Evolutionary conservation across 1,140 invertebrate genomes (phyloP).

Genomic region (Zaprionus ghesquierei): DNA sequence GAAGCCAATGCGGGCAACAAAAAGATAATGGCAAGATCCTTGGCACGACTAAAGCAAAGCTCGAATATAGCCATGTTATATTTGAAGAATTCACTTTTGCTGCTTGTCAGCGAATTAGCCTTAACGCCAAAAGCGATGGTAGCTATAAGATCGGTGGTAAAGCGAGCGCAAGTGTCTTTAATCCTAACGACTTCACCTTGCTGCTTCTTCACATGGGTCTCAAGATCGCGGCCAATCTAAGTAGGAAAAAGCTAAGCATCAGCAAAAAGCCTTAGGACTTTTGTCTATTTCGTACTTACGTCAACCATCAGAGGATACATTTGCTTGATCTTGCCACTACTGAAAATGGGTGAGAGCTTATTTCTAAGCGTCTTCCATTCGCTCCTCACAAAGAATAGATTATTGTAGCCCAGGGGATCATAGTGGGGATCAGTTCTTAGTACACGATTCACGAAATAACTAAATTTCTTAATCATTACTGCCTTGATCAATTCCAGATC

Average conservation of each 20-base stretch:
- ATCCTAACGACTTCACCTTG: slow-evolving; percentile 25
- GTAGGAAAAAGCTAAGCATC: background rate
- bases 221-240: slow-evolving; percentile 60
- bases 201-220: slow-evolving; percentile 14
- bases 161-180: slow-evolving; percentile 83
- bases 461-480: slow-evolving; percentile 84
- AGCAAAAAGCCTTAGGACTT: background rate
- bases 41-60: slow-evolving; percentile 83
- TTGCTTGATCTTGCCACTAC: slow-evolving; percentile 84
- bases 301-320: slow-evolving; percentile 84
- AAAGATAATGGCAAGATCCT: slow-evolving; percentile 83
- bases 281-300: slow-evolving; percentile 13
- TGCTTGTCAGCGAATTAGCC: slow-evolving; percentile 83
- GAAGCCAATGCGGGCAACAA: slow-evolving; percentile 61
- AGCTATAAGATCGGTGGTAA: slow-evolving; percentile 85
- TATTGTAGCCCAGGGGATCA: slow-evolving; percentile 59
- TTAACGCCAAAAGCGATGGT: slow-evolving; percentile 85
- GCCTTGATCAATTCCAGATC: slow-evolving; percentile 84
- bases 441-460: slow-evolving; percentile 60
- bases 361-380: slow-evolving; percentile 83
- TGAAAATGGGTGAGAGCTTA: slow-evolving; percentile 84
- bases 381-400: slow-evolving; percentile 59
- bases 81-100: slow-evolving; percentile 82
- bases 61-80: slow-evolving; percentile 83
- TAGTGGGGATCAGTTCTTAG: slow-evolving; percentile 46